Evolutionary conservation across 2,113 vertebrate species (phyloP).

Genomic region (Atlantisia rogersi): DNA sequence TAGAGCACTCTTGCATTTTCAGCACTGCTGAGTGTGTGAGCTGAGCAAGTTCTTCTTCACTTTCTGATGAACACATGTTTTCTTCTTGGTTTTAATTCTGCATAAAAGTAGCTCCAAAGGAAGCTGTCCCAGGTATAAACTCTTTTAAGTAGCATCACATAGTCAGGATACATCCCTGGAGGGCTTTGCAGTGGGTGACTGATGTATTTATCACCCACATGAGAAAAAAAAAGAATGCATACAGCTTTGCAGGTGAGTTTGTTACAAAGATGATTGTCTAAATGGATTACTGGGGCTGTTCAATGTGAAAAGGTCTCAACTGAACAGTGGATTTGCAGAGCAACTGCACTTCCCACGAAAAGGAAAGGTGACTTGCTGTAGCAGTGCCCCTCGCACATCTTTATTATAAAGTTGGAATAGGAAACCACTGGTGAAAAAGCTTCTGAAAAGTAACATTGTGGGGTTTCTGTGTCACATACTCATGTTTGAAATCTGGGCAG

Average conservation of each 20-base stretch:
- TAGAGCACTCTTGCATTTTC: neutral
- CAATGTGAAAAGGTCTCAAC: neutral
- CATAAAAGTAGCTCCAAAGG: neutral
- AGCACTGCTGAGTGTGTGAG: neutral
- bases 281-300: neutral
- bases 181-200: neutral
- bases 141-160: neutral
- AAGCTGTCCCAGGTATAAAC: neutral
- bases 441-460: neutral
- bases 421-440: neutral
- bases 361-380: neutral
- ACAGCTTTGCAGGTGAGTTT: neutral
- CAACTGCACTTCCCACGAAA: neutral
- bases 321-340: neutral
- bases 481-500: neutral
- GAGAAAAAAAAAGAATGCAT: neutral
- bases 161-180: neutral
- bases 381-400: neutral
- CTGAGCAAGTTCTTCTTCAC: neutral
- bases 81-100: neutral
- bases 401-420: neutral
- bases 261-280: neutral
- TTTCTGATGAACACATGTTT: fast-evolving
- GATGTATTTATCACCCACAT: neutral
- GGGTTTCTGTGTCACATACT: neutral